Evolutionary conservation across 2,113 vertebrate genomes (phyloP).

Genomic region (Hepsetus odoe): DNA sequence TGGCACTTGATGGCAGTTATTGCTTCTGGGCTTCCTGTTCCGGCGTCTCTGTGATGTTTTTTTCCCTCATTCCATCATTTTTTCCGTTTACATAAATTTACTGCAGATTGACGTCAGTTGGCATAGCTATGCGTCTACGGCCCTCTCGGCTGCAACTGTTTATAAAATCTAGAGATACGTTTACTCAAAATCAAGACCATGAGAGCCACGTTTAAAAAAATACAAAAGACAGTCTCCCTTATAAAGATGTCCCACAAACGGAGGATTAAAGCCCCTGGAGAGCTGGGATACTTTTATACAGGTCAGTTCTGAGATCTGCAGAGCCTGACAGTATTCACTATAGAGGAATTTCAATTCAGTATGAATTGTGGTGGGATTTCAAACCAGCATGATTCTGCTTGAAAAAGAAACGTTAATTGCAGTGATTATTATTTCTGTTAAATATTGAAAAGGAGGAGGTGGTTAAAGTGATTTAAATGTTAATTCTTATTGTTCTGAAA

Average conservation of each 20-base stretch:
- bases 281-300: conserved; percentile 29
- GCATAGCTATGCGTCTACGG: background rate
- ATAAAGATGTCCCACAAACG: conserved; percentile 26
- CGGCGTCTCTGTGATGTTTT: background rate
- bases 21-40: background rate
- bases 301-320: background rate
- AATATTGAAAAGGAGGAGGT: no score
- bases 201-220: no score
- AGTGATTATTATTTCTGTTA: background rate
- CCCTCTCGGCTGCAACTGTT: background rate
- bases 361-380: no score
- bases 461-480: no score
- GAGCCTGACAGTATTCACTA: no score
- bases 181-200: conserved; percentile 24
- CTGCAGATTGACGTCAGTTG: background rate
- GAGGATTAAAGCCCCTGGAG: background rate
- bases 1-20: background rate
- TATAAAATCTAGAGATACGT: conserved; percentile 17
- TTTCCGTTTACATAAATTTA: no score
- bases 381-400: background rate
- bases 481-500: no score
- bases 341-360: background rate
- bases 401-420: no score
- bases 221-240: conserved; percentile 35
- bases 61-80: background rate